A percentile compares a stretch with the other conserved stretches of the same genome.
phyloP scores from a whole-genome alignment of 2,888 invertebrate species.

The Eupithecia dodoneata region DNA sequence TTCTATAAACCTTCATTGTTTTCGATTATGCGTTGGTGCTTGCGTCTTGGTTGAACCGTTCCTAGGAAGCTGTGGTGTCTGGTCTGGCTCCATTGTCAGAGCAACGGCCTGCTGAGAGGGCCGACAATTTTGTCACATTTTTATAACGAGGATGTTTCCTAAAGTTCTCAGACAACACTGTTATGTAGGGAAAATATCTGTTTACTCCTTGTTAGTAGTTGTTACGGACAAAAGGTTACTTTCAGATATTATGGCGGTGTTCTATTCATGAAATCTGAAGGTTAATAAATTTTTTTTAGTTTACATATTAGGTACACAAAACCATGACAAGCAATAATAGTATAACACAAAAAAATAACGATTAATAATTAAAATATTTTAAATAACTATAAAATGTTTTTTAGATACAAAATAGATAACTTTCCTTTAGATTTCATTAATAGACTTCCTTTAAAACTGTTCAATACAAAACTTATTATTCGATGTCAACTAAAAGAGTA shows the following conservation, averaged over 20 bases:
- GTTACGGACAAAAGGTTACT: neutral
- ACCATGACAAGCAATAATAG: no score
- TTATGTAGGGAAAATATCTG: neutral
- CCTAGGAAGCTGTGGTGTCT: neutral
- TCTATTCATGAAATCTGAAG: neutral
- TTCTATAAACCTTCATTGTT: no score
- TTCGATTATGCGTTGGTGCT: neutral
- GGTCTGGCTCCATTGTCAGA: conserved; percentile 20
- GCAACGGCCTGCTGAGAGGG: conserved; percentile 18
- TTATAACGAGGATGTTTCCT: conserved; percentile 9
- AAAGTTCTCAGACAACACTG: conserved; percentile 5
- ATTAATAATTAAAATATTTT: neutral
- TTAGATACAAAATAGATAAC: neutral
- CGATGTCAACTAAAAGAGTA: neutral
- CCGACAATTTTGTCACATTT: conserved; percentile 15
- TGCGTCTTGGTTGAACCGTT: neutral
- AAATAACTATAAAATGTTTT: neutral
- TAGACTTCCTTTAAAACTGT: neutral
- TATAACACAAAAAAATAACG: no score
- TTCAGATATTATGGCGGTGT: neutral
- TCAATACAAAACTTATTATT: neutral
- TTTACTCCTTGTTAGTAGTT: neutral
- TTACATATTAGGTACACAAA: no score
- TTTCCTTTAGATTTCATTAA: neutral
- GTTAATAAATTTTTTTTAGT: neutral